These are phyloP conservation scores for Polypedilum pembai DNA, from an alignment of 1,140 invertebrate species.

Conservation along the genomic window DNA sequence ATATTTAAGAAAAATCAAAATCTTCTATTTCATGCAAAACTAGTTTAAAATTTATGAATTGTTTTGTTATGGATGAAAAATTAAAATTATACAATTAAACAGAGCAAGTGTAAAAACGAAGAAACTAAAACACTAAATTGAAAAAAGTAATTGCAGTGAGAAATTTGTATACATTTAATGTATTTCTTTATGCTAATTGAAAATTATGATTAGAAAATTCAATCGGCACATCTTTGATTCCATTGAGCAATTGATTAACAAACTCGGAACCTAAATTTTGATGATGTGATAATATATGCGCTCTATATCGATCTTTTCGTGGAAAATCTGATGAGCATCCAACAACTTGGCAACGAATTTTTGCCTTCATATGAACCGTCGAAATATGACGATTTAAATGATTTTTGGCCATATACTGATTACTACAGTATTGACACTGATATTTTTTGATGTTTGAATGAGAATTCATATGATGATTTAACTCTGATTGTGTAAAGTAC, in stretches of 20 bases:
- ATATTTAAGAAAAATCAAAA: too few species aligned
- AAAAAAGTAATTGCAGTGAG: too few species aligned
- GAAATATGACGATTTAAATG: constrained; percentile 23
- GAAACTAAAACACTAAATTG: too few species aligned
- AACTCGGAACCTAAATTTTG: background rate
- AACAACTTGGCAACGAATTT: constrained; percentile 13
- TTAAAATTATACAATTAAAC: too few species aligned
- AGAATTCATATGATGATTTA: constrained; percentile 21
- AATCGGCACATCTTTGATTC: constrained; percentile 5
- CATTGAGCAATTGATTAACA: constrained; percentile 1
- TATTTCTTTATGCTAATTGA: constrained; percentile 9
- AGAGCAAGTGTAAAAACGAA: too few species aligned
- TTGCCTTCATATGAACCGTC: background rate
- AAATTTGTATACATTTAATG: too few species aligned
- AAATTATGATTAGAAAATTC: constrained; percentile 12
- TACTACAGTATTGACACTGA: constrained; percentile 21
- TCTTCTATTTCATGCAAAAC: too few species aligned
- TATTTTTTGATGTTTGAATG: constrained; percentile 25
- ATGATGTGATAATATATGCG: constrained; percentile 14
- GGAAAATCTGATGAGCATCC: constrained; percentile 18
- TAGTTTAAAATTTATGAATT: too few species aligned
- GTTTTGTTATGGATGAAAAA: too few species aligned
- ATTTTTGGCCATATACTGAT: constrained; percentile 20
- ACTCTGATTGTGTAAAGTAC: constrained; percentile 22
- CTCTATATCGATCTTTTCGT: constrained; percentile 7